Conservation (phyloP, 2,113 vertebrate species). For the Takifugu flavidus region DNA sequence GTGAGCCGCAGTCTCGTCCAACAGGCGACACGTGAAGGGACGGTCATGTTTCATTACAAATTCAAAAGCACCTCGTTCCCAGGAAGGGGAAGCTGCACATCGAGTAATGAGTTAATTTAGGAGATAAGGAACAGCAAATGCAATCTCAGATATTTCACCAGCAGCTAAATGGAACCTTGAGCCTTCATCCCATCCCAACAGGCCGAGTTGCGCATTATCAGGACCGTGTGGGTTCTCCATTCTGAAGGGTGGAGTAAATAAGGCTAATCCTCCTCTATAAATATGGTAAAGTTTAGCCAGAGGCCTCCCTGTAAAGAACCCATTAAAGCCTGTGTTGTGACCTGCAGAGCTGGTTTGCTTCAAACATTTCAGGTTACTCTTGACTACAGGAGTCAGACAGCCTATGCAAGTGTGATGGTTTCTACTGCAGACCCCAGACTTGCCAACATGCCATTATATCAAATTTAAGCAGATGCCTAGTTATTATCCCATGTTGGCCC, state of each 20-base stretch:
- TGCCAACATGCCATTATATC: conserved; percentile 57
- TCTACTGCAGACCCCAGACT: conserved; percentile 37
- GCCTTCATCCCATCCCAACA: conserved; percentile 20
- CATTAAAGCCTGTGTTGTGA: conserved; percentile 32
- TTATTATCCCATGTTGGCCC: conserved; percentile 65
- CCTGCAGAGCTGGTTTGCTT: conserved; percentile 12
- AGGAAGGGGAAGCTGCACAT: conserved; percentile 53
- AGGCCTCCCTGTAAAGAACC: conserved; percentile 25
- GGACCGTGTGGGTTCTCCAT: conserved; percentile 16
- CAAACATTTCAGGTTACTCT: conserved; percentile 25
- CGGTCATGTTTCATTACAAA: conserved; percentile 61
- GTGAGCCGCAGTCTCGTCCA: conserved; percentile 4
- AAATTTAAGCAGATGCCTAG: conserved; percentile 67
- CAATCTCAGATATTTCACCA: conserved; percentile 58
- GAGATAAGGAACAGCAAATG: conserved; percentile 69
- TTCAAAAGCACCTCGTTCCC: conserved; percentile 57
- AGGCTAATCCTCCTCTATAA: conserved; percentile 28
- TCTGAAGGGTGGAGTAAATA: conserved; percentile 49
- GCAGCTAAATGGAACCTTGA: conserved; percentile 49
- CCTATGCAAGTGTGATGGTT: conserved; percentile 36
- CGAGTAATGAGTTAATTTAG: conserved; percentile 72
- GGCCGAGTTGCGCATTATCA: conserved; percentile 19
- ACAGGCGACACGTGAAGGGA: conserved; percentile 34
- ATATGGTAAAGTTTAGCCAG: conserved; percentile 18
- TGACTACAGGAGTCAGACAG: conserved; percentile 36